Base-by-base conservation (phyloP, 2,113 vertebrate genomes). In the Synchiropus splendidus region DNA sequence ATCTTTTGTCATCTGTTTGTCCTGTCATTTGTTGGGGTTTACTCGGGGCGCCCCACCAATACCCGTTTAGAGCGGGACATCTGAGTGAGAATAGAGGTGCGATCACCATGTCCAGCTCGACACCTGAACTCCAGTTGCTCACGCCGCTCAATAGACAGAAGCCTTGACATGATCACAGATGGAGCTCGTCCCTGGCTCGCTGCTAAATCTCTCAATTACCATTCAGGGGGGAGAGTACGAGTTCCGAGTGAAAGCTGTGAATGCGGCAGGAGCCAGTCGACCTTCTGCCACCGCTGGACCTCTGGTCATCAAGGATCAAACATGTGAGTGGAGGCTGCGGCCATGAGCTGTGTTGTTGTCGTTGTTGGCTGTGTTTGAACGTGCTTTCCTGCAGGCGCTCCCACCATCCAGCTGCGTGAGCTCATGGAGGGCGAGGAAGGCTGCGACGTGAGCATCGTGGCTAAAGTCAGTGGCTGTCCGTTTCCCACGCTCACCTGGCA, bases 181-280 rank as follows among this genome's bases (percentile, higher is more conserved):
- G n/a, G n/a, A n/a, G n/a, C n/a, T n/a, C n/a, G n/a, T n/a, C 16
- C 12, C 12, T 45, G n/a, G 3, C 9, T 5, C 4, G 4, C 21
- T 8, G 8, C 8, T 8, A 5, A 27, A 27, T 27, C 21, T 27
- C 8, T 27, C 4, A 27, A 27, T 27, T 27, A 27, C 21, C 21
- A 27, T 27, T 8, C 88, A 97, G 82, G 94, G 95, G 53, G 91
- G 83, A 30, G 88, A 99, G 49, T 99, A 99, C 3, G 95, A 99
- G 78, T 99, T 99, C 81, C 88, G 95, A 68, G 92, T 91, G 4
- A 99, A 97, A 77, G 95, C 95, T 16, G 95, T 98, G 56, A 99
- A 99, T 6, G 92, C 89, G 31, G 95, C 92, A 6, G 95, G 95
- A 40, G 81, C 88, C 21, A 92, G 95, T 67, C 88, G 91, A 59